Conservation (phyloP, 2,797 vertebrate genomes). For the Schizothorax lantsangensis region DNA sequence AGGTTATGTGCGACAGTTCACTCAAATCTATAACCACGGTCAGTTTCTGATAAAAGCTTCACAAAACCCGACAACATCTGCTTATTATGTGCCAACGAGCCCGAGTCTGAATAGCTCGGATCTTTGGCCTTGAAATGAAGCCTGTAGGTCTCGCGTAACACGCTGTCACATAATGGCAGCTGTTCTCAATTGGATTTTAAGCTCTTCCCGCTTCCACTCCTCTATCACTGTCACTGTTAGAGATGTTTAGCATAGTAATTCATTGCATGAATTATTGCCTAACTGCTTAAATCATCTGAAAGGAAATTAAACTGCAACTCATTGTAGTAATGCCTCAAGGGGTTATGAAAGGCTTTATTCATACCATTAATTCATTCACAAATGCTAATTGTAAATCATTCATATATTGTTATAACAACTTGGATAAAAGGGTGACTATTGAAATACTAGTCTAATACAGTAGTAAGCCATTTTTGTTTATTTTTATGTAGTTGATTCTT, state of each 20-base stretch:
- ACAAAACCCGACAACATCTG: slow-evolving; percentile 14
- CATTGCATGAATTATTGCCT: not conserved
- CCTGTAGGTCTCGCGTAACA: not conserved
- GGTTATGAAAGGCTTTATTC: slow-evolving; percentile 10
- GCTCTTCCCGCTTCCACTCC: not conserved
- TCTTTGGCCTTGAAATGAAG: slow-evolving; percentile 34
- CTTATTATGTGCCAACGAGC: not conserved
- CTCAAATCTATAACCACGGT: slow-evolving; percentile 13
- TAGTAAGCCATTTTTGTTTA: no score
- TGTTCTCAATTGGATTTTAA: slow-evolving; percentile 1
- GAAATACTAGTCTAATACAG: not conserved
- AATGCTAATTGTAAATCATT: not conserved
- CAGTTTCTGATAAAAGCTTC: slow-evolving; percentile 11
- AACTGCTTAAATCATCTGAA: slow-evolving; percentile 1
- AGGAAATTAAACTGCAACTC: not conserved
- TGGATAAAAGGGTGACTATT: no score
- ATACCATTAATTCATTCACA: not conserved
- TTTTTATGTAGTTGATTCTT: not conserved
- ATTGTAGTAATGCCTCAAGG: not conserved
- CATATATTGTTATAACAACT: not conserved
- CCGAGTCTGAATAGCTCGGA: not conserved
- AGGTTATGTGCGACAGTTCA: slow-evolving; percentile 4
- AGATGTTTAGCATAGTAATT: slow-evolving; percentile 9
- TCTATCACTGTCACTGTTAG: slow-evolving; percentile 14
- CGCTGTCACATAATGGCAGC: not conserved